A percentile compares a stretch with the other conserved stretches of the same genome.
phyloP scores from a whole-genome alignment of 2,113 vertebrate species.

The Chascanopsetta lugubris region DNA sequence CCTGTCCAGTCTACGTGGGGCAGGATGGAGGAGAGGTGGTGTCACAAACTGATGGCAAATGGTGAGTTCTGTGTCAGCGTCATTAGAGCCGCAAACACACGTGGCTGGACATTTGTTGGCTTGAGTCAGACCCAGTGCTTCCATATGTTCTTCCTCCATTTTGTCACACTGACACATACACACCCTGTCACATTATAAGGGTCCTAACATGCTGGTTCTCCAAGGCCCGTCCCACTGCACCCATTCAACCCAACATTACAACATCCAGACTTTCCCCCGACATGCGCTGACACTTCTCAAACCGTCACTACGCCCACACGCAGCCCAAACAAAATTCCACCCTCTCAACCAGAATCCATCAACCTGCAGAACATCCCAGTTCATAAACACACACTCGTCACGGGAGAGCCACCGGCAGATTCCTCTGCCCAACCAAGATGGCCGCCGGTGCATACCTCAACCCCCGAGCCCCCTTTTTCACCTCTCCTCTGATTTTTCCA shows the following conservation, averaged over 20 bases:
- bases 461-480: constrained; percentile 27
- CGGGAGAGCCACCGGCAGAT: constrained; percentile 69
- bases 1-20: too few species aligned
- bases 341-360: constrained; percentile 42
- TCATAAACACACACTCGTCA: constrained; percentile 48
- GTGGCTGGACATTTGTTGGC: constrained; percentile 42
- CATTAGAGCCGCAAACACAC: constrained; percentile 31
- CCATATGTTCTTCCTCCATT: constrained; percentile 18
- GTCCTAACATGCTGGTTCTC: constrained; percentile 26
- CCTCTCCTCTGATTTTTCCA: constrained; percentile 23
- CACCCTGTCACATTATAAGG: constrained; percentile 5
- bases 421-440: constrained; percentile 57
- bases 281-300: constrained; percentile 69
- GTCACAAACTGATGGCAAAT: too few species aligned
- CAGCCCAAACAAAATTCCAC: constrained; percentile 59
- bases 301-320: constrained; percentile 71
- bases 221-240: constrained; percentile 37
- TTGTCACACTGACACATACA: constrained; percentile 5
- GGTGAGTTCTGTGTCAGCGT: constrained; percentile 16
- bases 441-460: constrained; percentile 49
- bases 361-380: constrained; percentile 33
- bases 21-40: too few species aligned
- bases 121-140: neutral
- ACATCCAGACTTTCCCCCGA: constrained; percentile 48
- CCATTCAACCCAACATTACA: constrained; percentile 50